These are phyloP conservation scores for Drosophila sulfurigaster DNA, from an alignment of 1,140 invertebrate genomes.

Conservation along the genomic window DNA sequence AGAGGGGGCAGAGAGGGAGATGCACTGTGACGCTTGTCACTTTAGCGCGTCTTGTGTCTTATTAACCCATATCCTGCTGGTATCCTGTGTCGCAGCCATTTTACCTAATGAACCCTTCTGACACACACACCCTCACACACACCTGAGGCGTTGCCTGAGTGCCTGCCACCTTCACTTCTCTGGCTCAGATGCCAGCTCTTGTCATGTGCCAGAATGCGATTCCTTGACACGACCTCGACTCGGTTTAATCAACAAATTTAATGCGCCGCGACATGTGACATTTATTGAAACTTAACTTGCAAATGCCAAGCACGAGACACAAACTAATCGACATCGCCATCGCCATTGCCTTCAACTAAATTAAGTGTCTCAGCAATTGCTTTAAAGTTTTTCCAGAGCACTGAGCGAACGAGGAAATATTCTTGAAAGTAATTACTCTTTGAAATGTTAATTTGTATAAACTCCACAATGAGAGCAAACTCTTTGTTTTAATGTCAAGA, in stretches of 20 bases:
- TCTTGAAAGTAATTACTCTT: conserved; percentile 7
- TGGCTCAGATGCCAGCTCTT: neutral
- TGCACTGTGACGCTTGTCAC: conserved; percentile 38
- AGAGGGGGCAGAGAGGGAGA: neutral
- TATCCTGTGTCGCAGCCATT: conserved; percentile 53
- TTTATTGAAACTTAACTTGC: conserved; percentile 74
- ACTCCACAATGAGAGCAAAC: neutral
- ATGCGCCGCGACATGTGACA: conserved; percentile 68
- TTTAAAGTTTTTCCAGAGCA: conserved; percentile 15
- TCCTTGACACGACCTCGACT: conserved; percentile 40
- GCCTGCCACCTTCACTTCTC: conserved; percentile 11
- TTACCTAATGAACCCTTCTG: conserved; percentile 76
- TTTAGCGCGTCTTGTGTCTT: conserved; percentile 65
- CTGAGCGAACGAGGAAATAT: neutral
- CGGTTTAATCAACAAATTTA: conserved; percentile 76
- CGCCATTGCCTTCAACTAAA: conserved; percentile 46
- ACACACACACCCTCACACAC: conserved; percentile 12
- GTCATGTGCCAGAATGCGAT: conserved; percentile 26
- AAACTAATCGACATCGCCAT: conserved; percentile 55
- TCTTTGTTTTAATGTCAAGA: neutral
- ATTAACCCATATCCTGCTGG: conserved; percentile 75
- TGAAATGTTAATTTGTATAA: neutral
- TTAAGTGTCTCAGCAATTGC: conserved; percentile 27
- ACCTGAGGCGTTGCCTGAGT: conserved; percentile 17
- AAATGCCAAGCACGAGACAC: conserved; percentile 22